Base-by-base conservation (phyloP, 2,797 vertebrate species). In the Coranthus polyacanthus region DNA sequence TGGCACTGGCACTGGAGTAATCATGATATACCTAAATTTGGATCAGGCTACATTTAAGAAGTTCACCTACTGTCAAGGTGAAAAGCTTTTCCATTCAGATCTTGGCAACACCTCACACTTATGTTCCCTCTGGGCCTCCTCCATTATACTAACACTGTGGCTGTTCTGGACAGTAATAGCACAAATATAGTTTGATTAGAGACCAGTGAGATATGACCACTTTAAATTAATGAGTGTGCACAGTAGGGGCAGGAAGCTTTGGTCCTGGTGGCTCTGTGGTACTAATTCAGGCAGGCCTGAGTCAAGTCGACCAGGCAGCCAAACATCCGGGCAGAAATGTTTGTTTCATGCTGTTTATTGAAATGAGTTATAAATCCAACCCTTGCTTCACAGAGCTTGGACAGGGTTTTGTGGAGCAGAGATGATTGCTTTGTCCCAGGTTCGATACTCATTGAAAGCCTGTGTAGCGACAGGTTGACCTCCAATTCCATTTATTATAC, bases 121-220 rank as follows among this genome's bases (percentile, higher is more conserved):
- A 22, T 62, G 69, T 69, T 82, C 86, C 86, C 88, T 66, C 66
- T n/a, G 49, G 75, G 60, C 71, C 54, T 17, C 67, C 78, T 75
- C 71, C 79, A 84, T 88, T 87, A 86, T 68, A 45, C 69, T 72
- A 83, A 75, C 81, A 65, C 78, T n/a, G 64, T 62, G 78, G 60
- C 78, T 62, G 71, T 45, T 75, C 57, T 6, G 56, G 82, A 83
- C 84, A 81, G 82, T 87, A 87, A 90, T 81, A 79, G 76, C 76
- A 65, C 82, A 80, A 87, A 88, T 83, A 52, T 78, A 82, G 75
- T 85, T 88, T 88, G 87, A 91, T 91, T 92, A 88, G 82, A 87
- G 81, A 79, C 79, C 81, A 81, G 82, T 86, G 84, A 88, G 90
- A 92, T 91, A 92, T 88, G 88, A 86, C 84, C 82, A 84, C 78